Base-by-base conservation (phyloP, 1,140 invertebrate genomes). In the Aphaenogaster rudis region DNA sequence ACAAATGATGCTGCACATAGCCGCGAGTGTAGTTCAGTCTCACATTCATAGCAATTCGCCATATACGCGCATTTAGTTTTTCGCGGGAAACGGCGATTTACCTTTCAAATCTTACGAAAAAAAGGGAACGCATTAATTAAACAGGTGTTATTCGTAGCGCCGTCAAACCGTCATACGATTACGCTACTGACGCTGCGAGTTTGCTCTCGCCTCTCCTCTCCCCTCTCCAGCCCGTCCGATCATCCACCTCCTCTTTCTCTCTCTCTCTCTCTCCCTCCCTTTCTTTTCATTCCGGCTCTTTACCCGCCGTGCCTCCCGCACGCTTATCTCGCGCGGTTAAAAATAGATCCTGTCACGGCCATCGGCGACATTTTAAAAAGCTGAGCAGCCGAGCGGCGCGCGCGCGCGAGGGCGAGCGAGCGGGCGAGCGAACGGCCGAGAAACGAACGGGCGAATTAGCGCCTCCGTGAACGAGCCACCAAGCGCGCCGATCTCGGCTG, bases 331-430 rank as follows among this genome's bases (percentile, higher is more conserved):
- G 90, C 72, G 89, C 72, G 88, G 92, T 94, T 95, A 95, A 95
- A 95, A 95, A 95, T 95, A 95, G 93, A 93, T 81, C 92, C 93
- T 94, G 93, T 95, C 95, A 95, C 93, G 95, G 95, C 94, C 94
- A 95, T 93, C 92, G 91, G 93, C 94, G 94, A 95, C 94, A 95
- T 95, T 94, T 95, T 91, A 95, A 95, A 95, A 95, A 94, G 93
- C 93, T 94, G 94, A 94, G 42, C 42, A 93, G 87, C 92, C 92
- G 89, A 86, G 87, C 79, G 82, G 86, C 64, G 85, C 48, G 81
- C 39, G 63, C 64, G 59, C 57, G 54, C 36, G 63, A 42, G 39
- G 1, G 64, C 64, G 87, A 69, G 61, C 87, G 77, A 54, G 88
- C 86, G 88, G 86, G 78, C 78, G 54, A 88, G 54, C 57, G 74